These are phyloP conservation scores for Dascyllus trimaculatus DNA, from an alignment of 2,113 vertebrate genomes.

Conservation along the genomic window DNA sequence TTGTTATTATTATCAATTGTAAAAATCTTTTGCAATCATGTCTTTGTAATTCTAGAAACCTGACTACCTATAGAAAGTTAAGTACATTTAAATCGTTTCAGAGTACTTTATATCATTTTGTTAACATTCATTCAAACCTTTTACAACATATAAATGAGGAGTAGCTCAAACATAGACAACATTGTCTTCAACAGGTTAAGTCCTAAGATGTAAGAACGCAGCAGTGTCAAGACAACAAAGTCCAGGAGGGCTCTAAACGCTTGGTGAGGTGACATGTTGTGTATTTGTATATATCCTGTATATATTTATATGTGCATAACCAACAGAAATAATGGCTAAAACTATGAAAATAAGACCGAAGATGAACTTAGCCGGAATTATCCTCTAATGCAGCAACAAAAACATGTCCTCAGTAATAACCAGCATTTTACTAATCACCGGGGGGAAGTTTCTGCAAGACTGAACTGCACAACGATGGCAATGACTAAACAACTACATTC, in stretches of 20 bases:
- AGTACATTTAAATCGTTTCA: too few relatives aligned
- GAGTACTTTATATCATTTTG: too few relatives aligned
- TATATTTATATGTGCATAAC: neutral
- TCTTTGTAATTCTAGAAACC: too few relatives aligned
- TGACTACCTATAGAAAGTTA: too few relatives aligned
- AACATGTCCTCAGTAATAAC: neutral
- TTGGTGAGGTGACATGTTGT: too few relatives aligned
- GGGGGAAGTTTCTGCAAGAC: neutral
- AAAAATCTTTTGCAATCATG: too few relatives aligned
- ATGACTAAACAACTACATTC: neutral
- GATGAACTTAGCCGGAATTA: neutral
- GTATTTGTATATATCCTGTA: too few relatives aligned
- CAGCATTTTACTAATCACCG: neutral
- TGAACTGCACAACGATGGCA: neutral
- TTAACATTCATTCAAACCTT: too few relatives aligned
- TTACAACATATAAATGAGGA: fast-evolving
- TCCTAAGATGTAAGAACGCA: neutral
- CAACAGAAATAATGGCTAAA: neutral
- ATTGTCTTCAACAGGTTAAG: neutral
- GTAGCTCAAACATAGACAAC: neutral
- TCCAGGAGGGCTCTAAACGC: neutral
- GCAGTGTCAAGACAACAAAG: neutral
- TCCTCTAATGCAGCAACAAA: neutral
- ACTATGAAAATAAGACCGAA: neutral
- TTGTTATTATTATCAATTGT: too few relatives aligned